phyloP scores from a whole-genome alignment of 2,113 vertebrate species.

The Melanerpes formicivorus region DNA sequence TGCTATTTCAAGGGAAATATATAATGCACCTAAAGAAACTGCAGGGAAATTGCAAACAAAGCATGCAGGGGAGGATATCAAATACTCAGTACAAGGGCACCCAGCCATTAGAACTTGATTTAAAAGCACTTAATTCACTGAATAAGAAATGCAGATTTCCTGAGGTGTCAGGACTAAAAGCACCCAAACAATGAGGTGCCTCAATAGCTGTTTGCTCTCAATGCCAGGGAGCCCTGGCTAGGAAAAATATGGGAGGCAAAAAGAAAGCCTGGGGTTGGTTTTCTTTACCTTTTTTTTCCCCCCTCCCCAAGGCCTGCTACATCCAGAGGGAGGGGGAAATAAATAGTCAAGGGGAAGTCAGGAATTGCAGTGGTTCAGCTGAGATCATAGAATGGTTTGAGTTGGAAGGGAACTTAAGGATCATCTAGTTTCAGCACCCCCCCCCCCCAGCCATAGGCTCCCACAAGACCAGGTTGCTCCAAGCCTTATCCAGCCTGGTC shows the following conservation, averaged over 20 bases:
- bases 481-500: too few species aligned
- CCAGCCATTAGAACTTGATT: slow-evolving; percentile 61
- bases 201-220: slow-evolving; percentile 67
- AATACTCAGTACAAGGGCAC: slow-evolving; percentile 52
- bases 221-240: slow-evolving; percentile 35
- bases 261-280: not conserved
- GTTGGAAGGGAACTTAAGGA: too few species aligned
- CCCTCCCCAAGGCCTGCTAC: slow-evolving; percentile 6
- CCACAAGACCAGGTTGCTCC: too few species aligned
- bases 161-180: slow-evolving; percentile 63
- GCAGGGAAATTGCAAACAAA: slow-evolving; percentile 65
- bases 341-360: not conserved
- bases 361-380: not conserved
- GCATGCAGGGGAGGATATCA: slow-evolving; percentile 50
- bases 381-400: not conserved
- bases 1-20: slow-evolving; percentile 47
- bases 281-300: not conserved
- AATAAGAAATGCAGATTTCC: slow-evolving; percentile 70
- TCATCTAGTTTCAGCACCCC: too few species aligned
- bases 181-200: slow-evolving; percentile 63
- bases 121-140: slow-evolving; percentile 68
- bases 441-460: too few species aligned
- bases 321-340: not conserved
- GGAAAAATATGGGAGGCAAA: slow-evolving; percentile 24
- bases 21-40: slow-evolving; percentile 49